Percentiles rank a stretch among this genome's conserved stretches.
Evolutionary conservation across 1,140 invertebrate species (phyloP).

Genomic region (Drosophila takahashii): DNA sequence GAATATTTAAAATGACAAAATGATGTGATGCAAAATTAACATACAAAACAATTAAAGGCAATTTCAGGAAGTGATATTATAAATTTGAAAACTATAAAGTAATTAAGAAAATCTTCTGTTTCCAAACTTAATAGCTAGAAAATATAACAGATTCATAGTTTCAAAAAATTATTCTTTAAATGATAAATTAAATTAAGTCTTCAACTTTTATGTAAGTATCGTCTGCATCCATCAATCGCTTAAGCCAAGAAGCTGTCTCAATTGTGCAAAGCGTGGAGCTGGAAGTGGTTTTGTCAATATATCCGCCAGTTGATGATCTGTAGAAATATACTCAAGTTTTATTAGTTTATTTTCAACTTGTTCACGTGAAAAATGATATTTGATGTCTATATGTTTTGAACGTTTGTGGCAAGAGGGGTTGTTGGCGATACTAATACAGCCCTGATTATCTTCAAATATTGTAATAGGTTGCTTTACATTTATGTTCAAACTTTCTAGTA

Average conservation of each 20-base stretch:
- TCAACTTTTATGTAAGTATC: not conserved
- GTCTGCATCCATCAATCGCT: constrained; percentile 1
- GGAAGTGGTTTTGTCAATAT: not conserved
- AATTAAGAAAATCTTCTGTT: not conserved
- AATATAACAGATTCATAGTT: not conserved
- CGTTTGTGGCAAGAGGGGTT: constrained; percentile 3
- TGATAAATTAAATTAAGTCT: not conserved
- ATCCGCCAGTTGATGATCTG: constrained; percentile 1
- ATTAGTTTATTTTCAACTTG: constrained; percentile 4
- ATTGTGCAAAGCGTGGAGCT: not conserved
- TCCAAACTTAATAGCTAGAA: not conserved
- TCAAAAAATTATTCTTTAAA: constrained; percentile 3
- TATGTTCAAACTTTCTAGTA: not conserved
- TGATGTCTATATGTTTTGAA: constrained; percentile 4
- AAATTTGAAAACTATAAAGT: not conserved
- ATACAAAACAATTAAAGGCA: not conserved
- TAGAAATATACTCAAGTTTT: not conserved
- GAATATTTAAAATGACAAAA: too few species aligned
- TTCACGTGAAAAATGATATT: constrained; percentile 6
- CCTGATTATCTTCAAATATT: constrained; percentile 5
- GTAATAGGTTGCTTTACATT: not conserved
- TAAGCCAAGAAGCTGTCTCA: not conserved
- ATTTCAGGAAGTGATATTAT: not conserved
- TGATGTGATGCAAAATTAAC: not conserved
- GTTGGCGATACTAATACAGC: not conserved